phyloP scores from a whole-genome alignment of 1,140 invertebrate genomes.

The Andrena cerasifolii region DNA sequence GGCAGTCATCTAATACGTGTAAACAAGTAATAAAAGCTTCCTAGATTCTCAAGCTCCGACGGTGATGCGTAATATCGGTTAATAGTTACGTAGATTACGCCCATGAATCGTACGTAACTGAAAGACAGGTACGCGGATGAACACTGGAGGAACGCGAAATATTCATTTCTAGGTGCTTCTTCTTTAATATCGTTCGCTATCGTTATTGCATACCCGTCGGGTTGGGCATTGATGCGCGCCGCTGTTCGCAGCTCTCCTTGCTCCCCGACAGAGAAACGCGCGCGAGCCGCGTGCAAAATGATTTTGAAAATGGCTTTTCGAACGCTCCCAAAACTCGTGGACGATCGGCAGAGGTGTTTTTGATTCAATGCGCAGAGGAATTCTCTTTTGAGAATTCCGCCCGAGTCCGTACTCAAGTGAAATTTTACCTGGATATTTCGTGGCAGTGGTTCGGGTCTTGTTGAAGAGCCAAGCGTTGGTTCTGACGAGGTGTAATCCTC shows the following conservation, averaged over 20 bases:
- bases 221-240: conserved; percentile 42
- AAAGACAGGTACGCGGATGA: conserved; percentile 21
- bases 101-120: conserved; percentile 30
- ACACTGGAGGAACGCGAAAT: conserved; percentile 10
- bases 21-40: conserved; percentile 61
- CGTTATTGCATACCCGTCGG: conserved; percentile 44
- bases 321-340: conserved; percentile 20
- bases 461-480: conserved; percentile 76
- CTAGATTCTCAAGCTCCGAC: conserved; percentile 48
- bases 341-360: background rate
- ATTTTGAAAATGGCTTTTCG: background rate
- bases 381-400: conserved; percentile 13
- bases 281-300: background rate
- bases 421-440: conserved; percentile 81
- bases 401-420: conserved; percentile 46
- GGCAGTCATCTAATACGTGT: conserved; percentile 62
- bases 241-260: conserved; percentile 26
- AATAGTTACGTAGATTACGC: conserved; percentile 35
- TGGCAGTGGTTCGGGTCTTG: conserved; percentile 78
- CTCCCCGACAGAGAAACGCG: conserved; percentile 7
- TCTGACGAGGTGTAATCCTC: conserved; percentile 80
- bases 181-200: conserved; percentile 8
- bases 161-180: background rate
- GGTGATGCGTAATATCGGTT: conserved; percentile 22
- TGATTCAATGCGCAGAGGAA: background rate